phyloP scores from a whole-genome alignment of 2,888 invertebrate species.

The Clistopyga incitator region DNA sequence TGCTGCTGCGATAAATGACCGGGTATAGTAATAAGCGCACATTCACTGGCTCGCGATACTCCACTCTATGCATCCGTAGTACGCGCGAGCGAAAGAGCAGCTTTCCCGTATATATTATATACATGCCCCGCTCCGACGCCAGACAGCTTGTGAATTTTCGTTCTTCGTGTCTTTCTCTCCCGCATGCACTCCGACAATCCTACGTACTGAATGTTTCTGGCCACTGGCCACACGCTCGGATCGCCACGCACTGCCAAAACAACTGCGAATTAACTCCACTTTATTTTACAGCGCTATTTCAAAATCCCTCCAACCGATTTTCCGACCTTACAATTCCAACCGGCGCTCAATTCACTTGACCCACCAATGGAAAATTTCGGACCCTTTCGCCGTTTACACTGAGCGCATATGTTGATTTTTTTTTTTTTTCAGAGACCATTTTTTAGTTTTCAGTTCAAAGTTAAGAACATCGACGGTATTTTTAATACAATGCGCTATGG shows the following conservation, averaged over 20 bases:
- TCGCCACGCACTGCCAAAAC: background rate
- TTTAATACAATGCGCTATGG: no score
- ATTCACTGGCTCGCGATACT: conserved; percentile 41
- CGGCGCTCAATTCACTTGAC: background rate
- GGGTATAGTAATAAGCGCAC: conserved; percentile 54
- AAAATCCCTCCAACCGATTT: background rate
- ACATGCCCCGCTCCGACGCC: conserved; percentile 1
- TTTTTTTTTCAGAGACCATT: no score
- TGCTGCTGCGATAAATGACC: conserved; percentile 49
- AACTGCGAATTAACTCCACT: conserved; percentile 9
- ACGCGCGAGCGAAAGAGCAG: conserved; percentile 21
- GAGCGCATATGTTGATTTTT: no score
- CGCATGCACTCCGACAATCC: background rate
- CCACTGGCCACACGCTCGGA: conserved; percentile 17
- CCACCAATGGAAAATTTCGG: no score
- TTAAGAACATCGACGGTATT: no score
- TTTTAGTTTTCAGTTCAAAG: no score
- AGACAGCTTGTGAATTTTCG: conserved; percentile 32
- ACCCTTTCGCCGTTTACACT: background rate
- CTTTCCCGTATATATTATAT: conserved; percentile 36
- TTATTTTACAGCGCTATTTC: background rate
- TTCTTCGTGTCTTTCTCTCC: conserved; percentile 19
- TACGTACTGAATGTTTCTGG: conserved; percentile 23
- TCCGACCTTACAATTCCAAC: background rate
- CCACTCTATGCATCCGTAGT: conserved; percentile 21